Base-by-base conservation (phyloP, 2,797 vertebrate species). In the Siniperca undulata region DNA sequence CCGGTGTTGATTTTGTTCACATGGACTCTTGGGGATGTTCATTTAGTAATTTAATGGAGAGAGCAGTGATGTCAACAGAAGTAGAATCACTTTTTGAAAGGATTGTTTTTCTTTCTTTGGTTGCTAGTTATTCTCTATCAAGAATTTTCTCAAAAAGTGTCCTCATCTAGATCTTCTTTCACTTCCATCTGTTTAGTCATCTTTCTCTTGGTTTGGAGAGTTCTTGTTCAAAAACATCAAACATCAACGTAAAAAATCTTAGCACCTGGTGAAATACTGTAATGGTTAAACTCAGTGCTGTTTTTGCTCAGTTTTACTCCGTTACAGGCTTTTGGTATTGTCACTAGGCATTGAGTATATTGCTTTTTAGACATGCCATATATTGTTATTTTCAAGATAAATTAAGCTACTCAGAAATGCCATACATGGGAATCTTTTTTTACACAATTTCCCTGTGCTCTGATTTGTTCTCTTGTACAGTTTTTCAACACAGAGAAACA, bases 1-100 rank as follows among this genome's bases (percentile, higher is more conserved):
- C 42, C 17, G 8, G 7, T 56, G 78, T 50, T 74, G 77, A 61
- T 79, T 73, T 46, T 67, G 59, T 53, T 70, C 36, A 19, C 40
- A 27, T 40, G 20, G 67, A 68, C 61, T 76, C 58, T 2, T 2
- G 1, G 12, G 60, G 62, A 74, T 58, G 53, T 60, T 70, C 48
- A 19, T 64, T 73, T 24, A 46, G 66, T 59, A 34, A 77, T 73
- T 59, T 59, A 73, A 7, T 48, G 70, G 14, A 10, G 44, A 60
- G 40, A 36, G 64, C 30, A 46, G 69, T 7, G 44, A 24, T 34
- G 62, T 62, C 70, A 70, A 20, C 36, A 69, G 3, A 44, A 27
- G 56, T 4, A 64, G n/a, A 64, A 24, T 14, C 8, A 14, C 66
- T n/a, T 71, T 34, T 27, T 24, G 7, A 42, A 70, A 71, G 59